Evolutionary conservation across 2,888 invertebrate species (phyloP).

Genomic region (Cremastobaeus sp.): DNA sequence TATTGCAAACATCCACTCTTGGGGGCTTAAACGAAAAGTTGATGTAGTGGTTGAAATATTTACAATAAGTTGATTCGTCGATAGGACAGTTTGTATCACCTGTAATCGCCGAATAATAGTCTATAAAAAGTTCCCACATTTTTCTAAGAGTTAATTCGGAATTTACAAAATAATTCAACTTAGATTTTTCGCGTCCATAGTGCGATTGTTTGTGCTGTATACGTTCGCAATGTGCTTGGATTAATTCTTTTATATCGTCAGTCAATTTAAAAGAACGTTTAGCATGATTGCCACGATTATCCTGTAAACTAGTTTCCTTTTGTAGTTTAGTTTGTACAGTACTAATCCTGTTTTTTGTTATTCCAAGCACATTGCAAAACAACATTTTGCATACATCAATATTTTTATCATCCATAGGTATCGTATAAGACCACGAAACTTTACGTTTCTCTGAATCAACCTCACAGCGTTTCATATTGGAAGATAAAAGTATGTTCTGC

Average conservation of each 20-base stretch:
- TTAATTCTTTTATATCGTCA: conserved; percentile 6
- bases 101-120: conserved; percentile 44
- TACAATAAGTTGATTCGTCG: conserved; percentile 21
- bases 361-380: conserved; percentile 5
- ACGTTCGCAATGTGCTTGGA: conserved; percentile 4
- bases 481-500: background rate
- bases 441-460: background rate
- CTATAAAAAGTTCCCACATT: conserved; percentile 39
- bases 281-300: background rate
- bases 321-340: conserved; percentile 1
- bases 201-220: conserved; percentile 9
- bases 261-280: conserved; percentile 11
- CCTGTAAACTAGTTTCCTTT: background rate
- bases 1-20: conserved; percentile 24
- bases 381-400: conserved; percentile 15
- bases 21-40: conserved; percentile 30
- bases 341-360: conserved; percentile 1
- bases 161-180: conserved; percentile 41
- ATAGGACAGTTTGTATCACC: conserved; percentile 19
- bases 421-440: background rate
- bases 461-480: background rate
- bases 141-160: conserved; percentile 31
- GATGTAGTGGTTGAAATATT: conserved; percentile 43
- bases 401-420: background rate
- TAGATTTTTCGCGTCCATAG: conserved; percentile 6